Percentiles rank a stretch among this genome's conserved stretches.
Evolutionary conservation across 2,797 vertebrate species (phyloP).

Genomic region (Hoplostethus atlanticus): DNA sequence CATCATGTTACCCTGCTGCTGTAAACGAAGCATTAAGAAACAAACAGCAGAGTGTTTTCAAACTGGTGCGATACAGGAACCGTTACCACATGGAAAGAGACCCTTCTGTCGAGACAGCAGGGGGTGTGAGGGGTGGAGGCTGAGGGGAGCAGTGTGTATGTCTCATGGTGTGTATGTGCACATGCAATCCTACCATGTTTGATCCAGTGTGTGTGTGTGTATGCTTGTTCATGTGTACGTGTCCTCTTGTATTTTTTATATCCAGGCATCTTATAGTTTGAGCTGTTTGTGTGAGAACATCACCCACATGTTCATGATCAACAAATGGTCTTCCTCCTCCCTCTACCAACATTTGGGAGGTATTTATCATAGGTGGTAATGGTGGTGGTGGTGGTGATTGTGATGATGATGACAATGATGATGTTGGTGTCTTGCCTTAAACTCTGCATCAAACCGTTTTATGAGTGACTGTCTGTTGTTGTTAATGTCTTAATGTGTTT

Average conservation of each 20-base stretch:
- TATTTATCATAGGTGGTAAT: no score
- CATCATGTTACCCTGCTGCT: background rate
- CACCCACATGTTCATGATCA: no score
- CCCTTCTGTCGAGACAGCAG: background rate
- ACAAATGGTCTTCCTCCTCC: no score
- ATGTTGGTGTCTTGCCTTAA: no score
- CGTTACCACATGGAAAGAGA: background rate
- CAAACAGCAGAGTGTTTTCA: conserved; percentile 1
- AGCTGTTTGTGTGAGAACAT: background rate
- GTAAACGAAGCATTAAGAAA: conserved; percentile 13
- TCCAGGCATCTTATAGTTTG: background rate
- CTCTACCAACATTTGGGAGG: no score
- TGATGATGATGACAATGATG: no score
- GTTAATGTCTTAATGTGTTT: no score
- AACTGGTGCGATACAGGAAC: background rate
- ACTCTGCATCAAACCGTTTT: no score
- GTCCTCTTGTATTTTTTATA: background rate
- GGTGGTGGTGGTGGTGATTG: no score
- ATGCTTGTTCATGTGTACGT: background rate
- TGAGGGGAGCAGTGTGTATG: background rate
- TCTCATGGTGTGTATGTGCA: background rate
- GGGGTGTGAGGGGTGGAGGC: background rate
- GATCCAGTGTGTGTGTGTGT: background rate
- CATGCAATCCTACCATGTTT: conserved; percentile 1
- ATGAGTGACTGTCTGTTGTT: no score